A percentile compares a stretch with the other conserved stretches of the same genome.
These are phyloP conservation scores for Actinernus sp. DNA, from an alignment of 92 coral and sea anemone genomes.

Conservation along the genomic window DNA sequence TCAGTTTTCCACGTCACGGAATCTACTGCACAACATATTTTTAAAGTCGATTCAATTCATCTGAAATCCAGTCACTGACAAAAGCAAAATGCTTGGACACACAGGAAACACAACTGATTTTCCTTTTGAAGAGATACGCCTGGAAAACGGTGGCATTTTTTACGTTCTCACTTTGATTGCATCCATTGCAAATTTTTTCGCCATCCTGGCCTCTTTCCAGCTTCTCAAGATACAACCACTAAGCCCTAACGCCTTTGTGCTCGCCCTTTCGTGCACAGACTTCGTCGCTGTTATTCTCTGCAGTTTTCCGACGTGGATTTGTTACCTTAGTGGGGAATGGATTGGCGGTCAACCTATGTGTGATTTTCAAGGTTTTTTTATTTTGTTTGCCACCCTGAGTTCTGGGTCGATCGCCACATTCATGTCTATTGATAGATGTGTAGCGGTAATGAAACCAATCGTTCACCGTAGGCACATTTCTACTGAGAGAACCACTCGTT, in stretches of 20 bases:
- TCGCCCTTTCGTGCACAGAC: conserved; percentile 64
- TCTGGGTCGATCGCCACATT: conserved; percentile 70
- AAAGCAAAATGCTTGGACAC: too few species aligned
- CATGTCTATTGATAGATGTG: conserved; percentile 76
- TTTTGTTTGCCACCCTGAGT: conserved; percentile 58
- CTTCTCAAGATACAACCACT: conserved; percentile 52
- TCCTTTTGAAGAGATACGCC: background rate
- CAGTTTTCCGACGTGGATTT: conserved; percentile 72
- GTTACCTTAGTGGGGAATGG: conserved; percentile 56
- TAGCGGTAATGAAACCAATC: conserved; percentile 68
- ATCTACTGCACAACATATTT: too few species aligned
- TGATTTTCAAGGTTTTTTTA: conserved; percentile 76
- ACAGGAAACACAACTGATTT: too few species aligned
- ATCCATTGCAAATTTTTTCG: conserved; percentile 55
- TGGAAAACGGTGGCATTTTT: background rate
- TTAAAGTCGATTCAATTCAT: too few species aligned
- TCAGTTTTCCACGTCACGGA: too few species aligned
- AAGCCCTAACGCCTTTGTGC: conserved; percentile 73
- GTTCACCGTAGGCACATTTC: conserved; percentile 72
- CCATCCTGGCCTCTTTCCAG: conserved; percentile 50
- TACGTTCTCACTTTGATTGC: background rate
- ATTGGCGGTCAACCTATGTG: conserved; percentile 68
- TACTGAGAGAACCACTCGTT: conserved; percentile 28
- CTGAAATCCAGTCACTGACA: too few species aligned
- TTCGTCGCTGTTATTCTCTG: conserved; percentile 27